phyloP scores from a whole-genome alignment of 2,888 invertebrate genomes.

The Morpho achilles region DNA sequence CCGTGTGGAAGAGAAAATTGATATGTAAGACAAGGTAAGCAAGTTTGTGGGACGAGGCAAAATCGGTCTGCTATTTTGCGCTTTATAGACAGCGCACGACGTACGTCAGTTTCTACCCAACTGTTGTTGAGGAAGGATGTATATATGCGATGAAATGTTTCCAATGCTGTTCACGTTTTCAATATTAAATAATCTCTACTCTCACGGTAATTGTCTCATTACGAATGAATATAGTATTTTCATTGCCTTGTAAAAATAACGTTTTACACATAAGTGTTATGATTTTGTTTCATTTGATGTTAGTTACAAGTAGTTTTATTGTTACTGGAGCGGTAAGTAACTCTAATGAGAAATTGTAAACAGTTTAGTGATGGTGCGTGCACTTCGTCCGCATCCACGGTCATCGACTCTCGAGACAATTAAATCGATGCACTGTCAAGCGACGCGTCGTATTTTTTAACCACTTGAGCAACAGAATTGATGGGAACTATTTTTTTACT shows the following conservation, averaged over 20 bases:
- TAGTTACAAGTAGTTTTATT: neutral
- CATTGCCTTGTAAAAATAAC: neutral
- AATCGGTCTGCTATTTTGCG: constrained; percentile 18
- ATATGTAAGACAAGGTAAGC: constrained; percentile 70
- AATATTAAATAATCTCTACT: constrained; percentile 1
- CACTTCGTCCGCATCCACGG: constrained; percentile 49
- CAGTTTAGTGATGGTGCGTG: constrained; percentile 27
- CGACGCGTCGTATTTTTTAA: constrained; percentile 25
- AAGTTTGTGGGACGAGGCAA: constrained; percentile 43
- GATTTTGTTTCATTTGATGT: neutral
- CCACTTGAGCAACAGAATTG: constrained; percentile 22
- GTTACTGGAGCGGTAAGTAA: constrained; percentile 1
- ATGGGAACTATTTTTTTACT: constrained; percentile 9
- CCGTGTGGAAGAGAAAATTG: constrained; percentile 56
- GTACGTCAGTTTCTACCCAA: constrained; percentile 32
- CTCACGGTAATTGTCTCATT: neutral
- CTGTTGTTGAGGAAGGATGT: constrained; percentile 30
- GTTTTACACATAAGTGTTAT: neutral
- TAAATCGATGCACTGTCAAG: constrained; percentile 54
- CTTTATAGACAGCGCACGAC: constrained; percentile 23
- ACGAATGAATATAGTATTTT: neutral
- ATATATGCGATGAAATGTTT: neutral
- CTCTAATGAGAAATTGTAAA: constrained; percentile 17
- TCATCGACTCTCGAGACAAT: constrained; percentile 65
- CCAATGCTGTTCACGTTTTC: neutral